These are phyloP conservation scores for Agriopis marginaria DNA, from an alignment of 2,888 invertebrate species.

Conservation along the genomic window DNA sequence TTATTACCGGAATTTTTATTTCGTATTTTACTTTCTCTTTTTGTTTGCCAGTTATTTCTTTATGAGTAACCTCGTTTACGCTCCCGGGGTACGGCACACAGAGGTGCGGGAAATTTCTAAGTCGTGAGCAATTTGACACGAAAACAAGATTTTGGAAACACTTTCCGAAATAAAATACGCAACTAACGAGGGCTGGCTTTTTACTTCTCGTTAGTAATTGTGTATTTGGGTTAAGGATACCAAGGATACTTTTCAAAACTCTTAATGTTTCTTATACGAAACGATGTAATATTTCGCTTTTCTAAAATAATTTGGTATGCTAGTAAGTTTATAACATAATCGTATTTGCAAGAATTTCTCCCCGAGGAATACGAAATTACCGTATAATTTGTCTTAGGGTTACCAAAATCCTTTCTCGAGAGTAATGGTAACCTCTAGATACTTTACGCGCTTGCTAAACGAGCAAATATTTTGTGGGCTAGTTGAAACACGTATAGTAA, in stretches of 20 bases:
- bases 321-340: conserved; percentile 13
- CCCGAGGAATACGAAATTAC: conserved; percentile 38
- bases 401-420: conserved; percentile 44
- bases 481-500: conserved; percentile 29
- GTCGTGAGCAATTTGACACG: conserved; percentile 40
- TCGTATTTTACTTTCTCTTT: conserved; percentile 63
- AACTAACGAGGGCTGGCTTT: conserved; percentile 20
- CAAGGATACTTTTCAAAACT: background rate
- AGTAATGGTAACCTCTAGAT: conserved; percentile 45
- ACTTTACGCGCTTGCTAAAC: conserved; percentile 44
- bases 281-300: too few relatives aligned
- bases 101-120: conserved; percentile 38
- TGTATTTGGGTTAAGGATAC: background rate
- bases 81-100: conserved; percentile 29
- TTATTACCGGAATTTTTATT: conserved; percentile 72
- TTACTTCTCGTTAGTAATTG: conserved; percentile 9
- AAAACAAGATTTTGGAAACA: conserved; percentile 33
- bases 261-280: too few relatives aligned
- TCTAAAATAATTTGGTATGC: too few relatives aligned
- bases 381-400: conserved; percentile 45
- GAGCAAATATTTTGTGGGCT: conserved; percentile 34
- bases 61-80: conserved; percentile 63
- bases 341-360: conserved; percentile 28
- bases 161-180: conserved; percentile 27
- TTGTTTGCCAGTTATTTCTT: conserved; percentile 70